Base-by-base conservation (phyloP, 2,888 invertebrate species). In the Leptinotarsa rubiginosa region DNA sequence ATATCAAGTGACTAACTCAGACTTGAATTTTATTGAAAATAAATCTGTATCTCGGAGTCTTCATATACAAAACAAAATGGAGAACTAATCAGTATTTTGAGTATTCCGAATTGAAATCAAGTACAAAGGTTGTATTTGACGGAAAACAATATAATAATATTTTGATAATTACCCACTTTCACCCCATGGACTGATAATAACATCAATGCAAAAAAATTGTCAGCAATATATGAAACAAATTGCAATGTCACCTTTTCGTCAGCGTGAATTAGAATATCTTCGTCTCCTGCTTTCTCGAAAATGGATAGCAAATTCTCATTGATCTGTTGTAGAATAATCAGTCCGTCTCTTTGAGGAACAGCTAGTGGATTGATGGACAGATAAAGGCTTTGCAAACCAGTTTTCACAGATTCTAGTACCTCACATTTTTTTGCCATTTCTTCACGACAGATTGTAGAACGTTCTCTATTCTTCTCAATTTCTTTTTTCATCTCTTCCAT, bases 401-500 rank as follows among this genome's bases (percentile, higher is more conserved):
- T 66, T 59, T 79, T 67, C 7, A 86, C 78, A 0, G 72, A 72
- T 68, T 82, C 73, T 20, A 84, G 67, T 0, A 83, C 80, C 22
- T 80, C 73, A 56, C 83, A 79, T 49, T 82, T 83, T 70, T 85
- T 84, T 31, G 77, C 79, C 7, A 86, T 85, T n/a, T 86, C 86
- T 68, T 86, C 84, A 10, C 87, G 83, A 65, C 87, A 88, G 64
- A 86, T 85, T 64, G 86, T 82, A 41, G 88, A 88, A 12, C 88
- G 88, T 25, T 84, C 76, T n/a, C 85, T 85, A 76, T 92, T 90
- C 62, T 88, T 86, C 31, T 87, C 85, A 75, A 94, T 94, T 77
- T 90, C 88, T 2, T 86, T 87, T 85, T 93, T 93, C 0, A 94
- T 84, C 49, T 90, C 89, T 71, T 92, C 92, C 75, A 94, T 90